Base-by-base conservation (phyloP, 2,888 invertebrate species). In the Escarpia spicata region DNA sequence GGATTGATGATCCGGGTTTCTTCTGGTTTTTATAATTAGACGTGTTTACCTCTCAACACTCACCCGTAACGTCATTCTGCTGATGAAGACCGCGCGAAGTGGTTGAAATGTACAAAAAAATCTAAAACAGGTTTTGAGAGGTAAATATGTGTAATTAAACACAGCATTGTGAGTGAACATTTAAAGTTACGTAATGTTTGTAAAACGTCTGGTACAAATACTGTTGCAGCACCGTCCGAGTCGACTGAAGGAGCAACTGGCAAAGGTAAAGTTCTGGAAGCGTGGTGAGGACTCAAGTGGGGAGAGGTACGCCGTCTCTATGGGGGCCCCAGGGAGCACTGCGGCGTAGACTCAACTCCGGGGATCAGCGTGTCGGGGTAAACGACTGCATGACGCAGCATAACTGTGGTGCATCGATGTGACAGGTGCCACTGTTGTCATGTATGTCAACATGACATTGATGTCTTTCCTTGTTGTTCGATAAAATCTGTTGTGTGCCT, bases 181-280 rank as follows among this genome's bases (percentile, higher is more conserved):
- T 12, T 60, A 19, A 19, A 19, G 15, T 19, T 12, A 60, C 19
- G 9, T 6, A 10, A 45, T 60, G 15, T 26, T 26, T 60, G 19
- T 19, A 60, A 4, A 15, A 75, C 6, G 2, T n/a, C 19, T 26
- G 75, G 19, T 6, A 6, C 26, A 26, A 19, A 8, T 60, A 58
- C 43, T 44, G 37, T 97, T 97, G 94, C 97, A 99, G 99, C 99
- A 99, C 96, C 99, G 99, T 94, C 99, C 99, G 94, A 98, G 98
- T 95, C 98, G 98, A 95, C 94, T 96, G 94, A 95, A 95, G 92
- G 94, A 94, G 3, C 95, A 95, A 92, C 93, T 96, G 92, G 94
- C 94, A 90, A 95, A 95, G 90, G 95, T 96, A 93, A 91, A 91
- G 44, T 94, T 94, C 91, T 93, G 92, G 91, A 93, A 94, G 92